Conservation (phyloP, 30 jellyfish, hydroid and myxozoan genomes). For the Pseudorhiza aurosa region DNA sequence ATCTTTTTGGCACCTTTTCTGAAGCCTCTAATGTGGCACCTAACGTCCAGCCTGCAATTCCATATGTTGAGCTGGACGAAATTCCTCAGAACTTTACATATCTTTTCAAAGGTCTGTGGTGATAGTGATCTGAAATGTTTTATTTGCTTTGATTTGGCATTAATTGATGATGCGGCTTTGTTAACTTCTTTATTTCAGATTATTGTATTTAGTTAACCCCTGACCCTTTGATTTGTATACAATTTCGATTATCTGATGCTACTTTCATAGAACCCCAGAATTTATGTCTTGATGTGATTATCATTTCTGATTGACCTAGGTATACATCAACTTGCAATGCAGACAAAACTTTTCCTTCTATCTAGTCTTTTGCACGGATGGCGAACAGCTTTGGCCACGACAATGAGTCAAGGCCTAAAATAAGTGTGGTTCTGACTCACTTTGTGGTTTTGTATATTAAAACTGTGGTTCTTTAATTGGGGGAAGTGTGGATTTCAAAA, state of each 20-base stretch:
- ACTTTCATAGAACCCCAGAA: slow-evolving; percentile 30
- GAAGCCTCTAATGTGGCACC: slow-evolving; percentile 16
- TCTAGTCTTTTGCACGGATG: slow-evolving; percentile 25
- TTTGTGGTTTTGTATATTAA: no score
- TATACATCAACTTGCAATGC: slow-evolving; percentile 24
- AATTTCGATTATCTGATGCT: slow-evolving; percentile 7
- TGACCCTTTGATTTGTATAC: slow-evolving; percentile 18
- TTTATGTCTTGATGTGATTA: slow-evolving; percentile 9
- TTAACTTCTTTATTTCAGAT: slow-evolving; percentile 32
- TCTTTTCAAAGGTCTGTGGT: slow-evolving; percentile 7
- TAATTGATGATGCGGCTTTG: slow-evolving; percentile 49
- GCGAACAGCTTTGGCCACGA: slow-evolving; percentile 62
- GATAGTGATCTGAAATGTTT: slow-evolving; percentile 27
- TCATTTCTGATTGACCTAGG: slow-evolving; percentile 31
- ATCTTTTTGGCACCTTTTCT: slow-evolving; percentile 29
- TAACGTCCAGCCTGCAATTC: slow-evolving; percentile 11
- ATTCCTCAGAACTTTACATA: slow-evolving; percentile 21
- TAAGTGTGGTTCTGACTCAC: no score
- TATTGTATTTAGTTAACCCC: slow-evolving; percentile 14
- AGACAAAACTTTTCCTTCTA: slow-evolving; percentile 41
- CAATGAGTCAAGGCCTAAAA: no score
- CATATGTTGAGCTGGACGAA: slow-evolving; percentile 2
- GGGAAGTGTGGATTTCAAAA: no score
- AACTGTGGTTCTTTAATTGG: no score
- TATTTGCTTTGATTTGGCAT: slow-evolving; percentile 17